Evolutionary conservation across 2,888 invertebrate genomes (phyloP).

Genomic region (Cremastinae sp.): DNA sequence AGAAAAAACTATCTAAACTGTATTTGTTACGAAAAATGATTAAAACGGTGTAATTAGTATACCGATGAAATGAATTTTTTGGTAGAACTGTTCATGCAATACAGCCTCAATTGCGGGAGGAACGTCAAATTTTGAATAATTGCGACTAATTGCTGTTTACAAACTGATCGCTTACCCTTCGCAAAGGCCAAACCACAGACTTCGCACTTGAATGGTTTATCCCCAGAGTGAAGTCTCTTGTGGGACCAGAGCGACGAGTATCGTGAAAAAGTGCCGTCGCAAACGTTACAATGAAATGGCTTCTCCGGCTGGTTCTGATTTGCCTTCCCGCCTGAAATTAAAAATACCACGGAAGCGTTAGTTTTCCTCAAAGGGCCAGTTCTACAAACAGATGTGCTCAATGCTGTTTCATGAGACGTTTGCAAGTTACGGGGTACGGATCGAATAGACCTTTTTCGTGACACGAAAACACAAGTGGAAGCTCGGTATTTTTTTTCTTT

Average conservation of each 20-base stretch:
- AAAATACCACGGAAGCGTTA: conserved; percentile 74
- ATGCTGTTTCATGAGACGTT: conserved; percentile 66
- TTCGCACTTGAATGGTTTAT: conserved; percentile 93
- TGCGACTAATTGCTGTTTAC: conserved; percentile 30
- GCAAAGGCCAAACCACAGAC: conserved; percentile 94
- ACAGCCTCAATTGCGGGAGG: background rate
- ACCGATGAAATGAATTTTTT: too few species aligned
- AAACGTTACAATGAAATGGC: conserved; percentile 94
- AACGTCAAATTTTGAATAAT: background rate
- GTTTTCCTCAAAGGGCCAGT: conserved; percentile 79
- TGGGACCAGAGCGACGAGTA: conserved; percentile 95
- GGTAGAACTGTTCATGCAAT: conserved; percentile 1
- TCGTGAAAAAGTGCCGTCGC: conserved; percentile 90
- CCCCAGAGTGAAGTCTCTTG: conserved; percentile 91
- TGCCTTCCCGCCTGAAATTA: conserved; percentile 79
- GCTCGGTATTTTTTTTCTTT: conserved; percentile 45
- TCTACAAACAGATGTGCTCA: conserved; percentile 75
- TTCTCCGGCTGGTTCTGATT: conserved; percentile 85
- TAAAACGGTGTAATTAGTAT: too few species aligned
- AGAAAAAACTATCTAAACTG: conserved; percentile 11
- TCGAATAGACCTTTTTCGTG: conserved; percentile 63
- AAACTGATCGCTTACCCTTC: conserved; percentile 82
- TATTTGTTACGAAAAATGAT: too few species aligned
- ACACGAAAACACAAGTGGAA: conserved; percentile 61
- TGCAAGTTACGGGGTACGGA: conserved; percentile 59